Conservation (phyloP, 2,113 vertebrate genomes). For the Hydropotes inermis region DNA sequence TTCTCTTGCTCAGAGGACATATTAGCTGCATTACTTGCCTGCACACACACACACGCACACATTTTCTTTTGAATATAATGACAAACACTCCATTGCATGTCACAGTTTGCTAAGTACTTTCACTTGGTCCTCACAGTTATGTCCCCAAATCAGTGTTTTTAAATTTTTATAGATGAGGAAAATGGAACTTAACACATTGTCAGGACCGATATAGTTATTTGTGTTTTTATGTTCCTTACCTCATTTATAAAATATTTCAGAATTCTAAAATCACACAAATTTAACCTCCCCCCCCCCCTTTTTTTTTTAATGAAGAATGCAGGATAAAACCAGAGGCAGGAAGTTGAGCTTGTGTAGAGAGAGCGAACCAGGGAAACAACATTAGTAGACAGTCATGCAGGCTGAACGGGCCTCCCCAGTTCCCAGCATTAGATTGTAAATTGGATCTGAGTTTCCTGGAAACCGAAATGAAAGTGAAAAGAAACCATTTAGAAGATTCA, state of each 20-base stretch:
- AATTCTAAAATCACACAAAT: not conserved
- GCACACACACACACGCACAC: not conserved
- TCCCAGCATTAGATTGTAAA: not conserved
- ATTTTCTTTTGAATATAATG: not conserved
- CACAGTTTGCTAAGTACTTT: not conserved
- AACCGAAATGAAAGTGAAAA: not conserved
- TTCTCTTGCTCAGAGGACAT: not conserved
- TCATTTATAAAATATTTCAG: not conserved
- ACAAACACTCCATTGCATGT: not conserved
- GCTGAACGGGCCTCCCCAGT: not conserved
- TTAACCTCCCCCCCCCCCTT: not conserved
- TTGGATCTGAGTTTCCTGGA: not conserved
- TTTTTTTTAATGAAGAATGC: not conserved
- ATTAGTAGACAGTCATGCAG: rapidly evolving
- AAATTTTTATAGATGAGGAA: not conserved
- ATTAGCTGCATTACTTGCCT: not conserved
- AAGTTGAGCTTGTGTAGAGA: not conserved
- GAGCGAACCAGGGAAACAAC: not conserved
- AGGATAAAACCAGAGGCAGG: not conserved
- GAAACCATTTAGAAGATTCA: not conserved
- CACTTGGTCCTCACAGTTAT: not conserved
- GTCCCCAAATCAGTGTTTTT: not conserved
- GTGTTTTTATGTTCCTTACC: not conserved
- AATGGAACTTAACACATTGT: not conserved
- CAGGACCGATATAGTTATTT: not conserved